Evolutionary conservation across 2,888 invertebrate genomes (phyloP).

Genomic region (Biston betularia): DNA sequence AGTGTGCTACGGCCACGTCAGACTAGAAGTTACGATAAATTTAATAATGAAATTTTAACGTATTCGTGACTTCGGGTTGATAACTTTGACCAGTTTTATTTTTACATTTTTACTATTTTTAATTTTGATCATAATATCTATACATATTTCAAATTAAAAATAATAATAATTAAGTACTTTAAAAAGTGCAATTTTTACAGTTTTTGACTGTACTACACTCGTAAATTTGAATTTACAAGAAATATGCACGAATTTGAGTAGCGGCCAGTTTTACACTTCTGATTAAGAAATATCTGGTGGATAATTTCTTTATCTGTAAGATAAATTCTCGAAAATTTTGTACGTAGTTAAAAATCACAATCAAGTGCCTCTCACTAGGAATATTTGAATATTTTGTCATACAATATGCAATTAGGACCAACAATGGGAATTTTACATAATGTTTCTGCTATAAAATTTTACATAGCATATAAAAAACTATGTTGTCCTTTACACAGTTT

Average conservation of each 20-base stretch:
- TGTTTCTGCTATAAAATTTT: too few species aligned
- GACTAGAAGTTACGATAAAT: neutral
- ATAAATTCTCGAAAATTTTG: neutral
- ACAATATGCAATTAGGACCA: slow-evolving; percentile 22
- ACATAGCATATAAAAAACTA: too few species aligned
- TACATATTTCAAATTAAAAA: neutral
- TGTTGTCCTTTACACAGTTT: neutral
- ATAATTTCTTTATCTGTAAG: slow-evolving; percentile 4
- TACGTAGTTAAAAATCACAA: slow-evolving; percentile 36
- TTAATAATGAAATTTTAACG: neutral
- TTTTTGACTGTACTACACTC: neutral
- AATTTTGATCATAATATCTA: neutral
- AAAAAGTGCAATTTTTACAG: neutral
- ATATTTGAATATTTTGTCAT: slow-evolving; percentile 33
- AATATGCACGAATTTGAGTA: slow-evolving; percentile 28
- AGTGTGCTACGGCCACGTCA: neutral
- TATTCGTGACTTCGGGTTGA: too few species aligned
- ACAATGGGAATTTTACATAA: neutral
- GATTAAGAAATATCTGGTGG: neutral
- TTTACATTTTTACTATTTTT: neutral
- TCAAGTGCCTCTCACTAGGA: slow-evolving; percentile 49
- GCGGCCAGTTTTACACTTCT: slow-evolving; percentile 20
- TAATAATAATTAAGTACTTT: neutral
- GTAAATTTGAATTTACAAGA: slow-evolving; percentile 16
- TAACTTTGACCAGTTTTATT: too few species aligned